Percentiles rank a stretch among this genome's conserved stretches.
Conservation (phyloP, 2,113 vertebrate genomes). For the Epinephelus fuscoguttatus region DNA sequence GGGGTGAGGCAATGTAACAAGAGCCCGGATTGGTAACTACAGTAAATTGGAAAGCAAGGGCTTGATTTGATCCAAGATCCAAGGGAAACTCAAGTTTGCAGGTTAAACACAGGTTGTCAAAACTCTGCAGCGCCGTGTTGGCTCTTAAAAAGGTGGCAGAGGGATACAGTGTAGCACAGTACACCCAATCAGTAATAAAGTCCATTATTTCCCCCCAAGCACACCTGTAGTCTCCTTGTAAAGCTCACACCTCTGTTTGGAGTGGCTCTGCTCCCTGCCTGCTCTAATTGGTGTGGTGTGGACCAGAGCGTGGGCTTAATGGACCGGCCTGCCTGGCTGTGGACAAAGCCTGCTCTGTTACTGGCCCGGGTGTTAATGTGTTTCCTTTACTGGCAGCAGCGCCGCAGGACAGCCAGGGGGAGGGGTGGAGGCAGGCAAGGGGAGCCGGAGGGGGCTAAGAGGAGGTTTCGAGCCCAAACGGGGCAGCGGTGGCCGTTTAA, state of each 20-base stretch:
- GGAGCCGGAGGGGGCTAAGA: constrained; percentile 42
- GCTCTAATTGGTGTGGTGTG: constrained; percentile 76
- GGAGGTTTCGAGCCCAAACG: constrained; percentile 60
- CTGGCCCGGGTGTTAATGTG: constrained; percentile 81
- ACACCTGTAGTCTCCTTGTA: constrained; percentile 78
- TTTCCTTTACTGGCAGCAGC: constrained; percentile 83
- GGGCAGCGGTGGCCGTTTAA: constrained; percentile 79
- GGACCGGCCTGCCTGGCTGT: constrained; percentile 63
- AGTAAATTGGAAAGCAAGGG: constrained; percentile 23
- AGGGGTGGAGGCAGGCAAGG: constrained; percentile 41
- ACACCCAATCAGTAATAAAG: constrained; percentile 76
- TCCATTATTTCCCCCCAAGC: constrained; percentile 69
- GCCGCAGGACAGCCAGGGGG: constrained; percentile 68
- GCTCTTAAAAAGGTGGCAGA: constrained; percentile 71
- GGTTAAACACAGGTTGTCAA: constrained; percentile 78
- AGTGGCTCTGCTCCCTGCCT: constrained; percentile 70
- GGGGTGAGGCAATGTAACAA: constrained; percentile 26
- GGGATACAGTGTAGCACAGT: constrained; percentile 60
- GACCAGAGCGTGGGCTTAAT: constrained; percentile 68
- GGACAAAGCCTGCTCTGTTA: constrained; percentile 83
- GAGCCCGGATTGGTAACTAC: constrained; percentile 26
- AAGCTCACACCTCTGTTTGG: constrained; percentile 81
- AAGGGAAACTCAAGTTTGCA: constrained; percentile 62
- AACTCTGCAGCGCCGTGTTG: constrained; percentile 54
- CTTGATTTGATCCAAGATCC: constrained; percentile 46